Conservation (phyloP, 2,113 vertebrate genomes). For the Erythrolamprus reginae region DNA sequence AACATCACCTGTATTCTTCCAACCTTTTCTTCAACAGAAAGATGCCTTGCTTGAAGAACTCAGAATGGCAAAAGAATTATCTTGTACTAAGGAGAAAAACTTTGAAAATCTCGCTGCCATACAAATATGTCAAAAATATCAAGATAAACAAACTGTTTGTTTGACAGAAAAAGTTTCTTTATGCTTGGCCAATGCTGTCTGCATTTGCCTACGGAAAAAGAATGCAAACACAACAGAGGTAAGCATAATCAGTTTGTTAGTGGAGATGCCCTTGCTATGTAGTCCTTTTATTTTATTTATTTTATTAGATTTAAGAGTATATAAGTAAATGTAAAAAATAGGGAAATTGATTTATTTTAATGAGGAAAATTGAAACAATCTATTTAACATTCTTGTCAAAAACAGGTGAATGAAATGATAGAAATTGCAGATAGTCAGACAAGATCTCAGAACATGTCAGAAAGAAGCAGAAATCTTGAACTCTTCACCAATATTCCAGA, state of each 20-base stretch:
- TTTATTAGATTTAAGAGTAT: not conserved
- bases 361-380: not conserved
- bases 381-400: slow-evolving; percentile 25
- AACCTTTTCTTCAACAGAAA: slow-evolving; percentile 59
- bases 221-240: slow-evolving; percentile 61
- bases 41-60: slow-evolving; percentile 69
- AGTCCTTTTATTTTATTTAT: not conserved
- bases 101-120: slow-evolving; percentile 54
- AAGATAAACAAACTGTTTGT: slow-evolving; percentile 56
- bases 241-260: slow-evolving; percentile 14
- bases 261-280: not conserved
- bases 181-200: slow-evolving; percentile 59
- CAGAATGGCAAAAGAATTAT: slow-evolving; percentile 35
- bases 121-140: slow-evolving; percentile 62
- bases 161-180: slow-evolving; percentile 43
- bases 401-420: slow-evolving; percentile 58
- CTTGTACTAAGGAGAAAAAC: slow-evolving; percentile 25
- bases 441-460: slow-evolving; percentile 18
- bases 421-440: slow-evolving; percentile 48
- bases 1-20: not conserved
- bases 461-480: slow-evolving; percentile 17
- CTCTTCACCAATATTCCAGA: slow-evolving; percentile 68
- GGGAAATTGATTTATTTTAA: not conserved
- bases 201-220: slow-evolving; percentile 69
- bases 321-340: not conserved